Evolutionary conservation across 2,888 invertebrate genomes (phyloP).

Genomic region (Euphydryas editha): DNA sequence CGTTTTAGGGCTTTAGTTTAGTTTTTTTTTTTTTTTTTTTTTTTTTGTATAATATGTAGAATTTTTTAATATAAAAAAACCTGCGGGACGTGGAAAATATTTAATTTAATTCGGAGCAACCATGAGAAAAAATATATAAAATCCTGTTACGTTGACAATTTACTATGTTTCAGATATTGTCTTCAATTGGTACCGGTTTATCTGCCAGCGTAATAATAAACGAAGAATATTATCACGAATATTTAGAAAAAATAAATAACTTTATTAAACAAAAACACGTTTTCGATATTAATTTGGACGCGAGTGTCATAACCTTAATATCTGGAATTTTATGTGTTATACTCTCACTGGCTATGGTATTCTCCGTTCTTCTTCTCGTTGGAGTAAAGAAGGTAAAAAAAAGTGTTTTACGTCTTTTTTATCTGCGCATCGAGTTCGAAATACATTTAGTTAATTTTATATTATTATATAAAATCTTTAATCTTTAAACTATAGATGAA

Average conservation of each 20-base stretch:
- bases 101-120: no score
- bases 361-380: slow-evolving; percentile 20
- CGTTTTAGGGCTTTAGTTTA: no score
- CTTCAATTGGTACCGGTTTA: not conserved
- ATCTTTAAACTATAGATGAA: no score
- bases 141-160: no score
- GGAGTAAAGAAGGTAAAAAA: slow-evolving; percentile 21
- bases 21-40: no score
- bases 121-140: no score
- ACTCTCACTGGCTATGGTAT: slow-evolving; percentile 3
- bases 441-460: no score
- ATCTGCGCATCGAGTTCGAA: no score
- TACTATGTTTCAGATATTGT: not conserved
- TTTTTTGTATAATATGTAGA: no score
- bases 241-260: not conserved
- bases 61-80: no score
- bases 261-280: not conserved
- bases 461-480: no score
- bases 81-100: no score
- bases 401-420: not conserved
- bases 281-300: slow-evolving; percentile 14
- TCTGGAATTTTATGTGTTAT: slow-evolving; percentile 17
- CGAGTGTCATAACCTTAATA: not conserved
- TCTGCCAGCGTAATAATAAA: slow-evolving; percentile 6
- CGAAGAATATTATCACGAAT: slow-evolving; percentile 2